Evolutionary conservation across 2,797 vertebrate species (phyloP).

Genomic region (Schizopygopsis pylzovi): DNA sequence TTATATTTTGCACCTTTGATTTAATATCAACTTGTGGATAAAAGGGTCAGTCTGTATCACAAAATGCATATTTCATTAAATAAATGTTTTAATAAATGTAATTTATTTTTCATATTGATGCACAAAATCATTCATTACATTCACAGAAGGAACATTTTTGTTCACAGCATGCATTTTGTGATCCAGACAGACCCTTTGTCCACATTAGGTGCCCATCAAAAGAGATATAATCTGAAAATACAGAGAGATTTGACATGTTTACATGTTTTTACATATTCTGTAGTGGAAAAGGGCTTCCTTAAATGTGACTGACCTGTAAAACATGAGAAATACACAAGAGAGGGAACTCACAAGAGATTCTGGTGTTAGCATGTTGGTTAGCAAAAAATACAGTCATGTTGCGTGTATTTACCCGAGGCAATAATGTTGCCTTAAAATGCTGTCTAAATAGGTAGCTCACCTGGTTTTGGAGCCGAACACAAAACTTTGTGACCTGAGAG

Average conservation of each 20-base stretch:
- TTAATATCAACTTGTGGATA: too few species aligned
- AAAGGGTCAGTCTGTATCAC: too few species aligned
- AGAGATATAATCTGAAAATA: too few species aligned
- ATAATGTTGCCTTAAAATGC: neutral
- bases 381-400: too few species aligned
- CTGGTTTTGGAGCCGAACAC: neutral
- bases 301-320: neutral
- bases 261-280: neutral
- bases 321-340: too few species aligned
- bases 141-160: neutral
- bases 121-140: neutral
- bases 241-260: neutral
- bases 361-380: too few species aligned
- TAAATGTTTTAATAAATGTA: neutral
- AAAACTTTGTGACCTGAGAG: neutral
- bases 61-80: neutral
- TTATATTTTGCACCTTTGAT: neutral
- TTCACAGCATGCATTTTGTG: too few species aligned
- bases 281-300: neutral
- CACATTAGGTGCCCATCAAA: neutral
- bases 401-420: neutral
- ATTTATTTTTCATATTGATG: neutral
- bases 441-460: neutral
- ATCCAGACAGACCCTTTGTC: neutral
- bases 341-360: too few species aligned